These are phyloP conservation scores for Vesta saturnalis DNA, from an alignment of 2,888 invertebrate species.

Conservation along the genomic window DNA sequence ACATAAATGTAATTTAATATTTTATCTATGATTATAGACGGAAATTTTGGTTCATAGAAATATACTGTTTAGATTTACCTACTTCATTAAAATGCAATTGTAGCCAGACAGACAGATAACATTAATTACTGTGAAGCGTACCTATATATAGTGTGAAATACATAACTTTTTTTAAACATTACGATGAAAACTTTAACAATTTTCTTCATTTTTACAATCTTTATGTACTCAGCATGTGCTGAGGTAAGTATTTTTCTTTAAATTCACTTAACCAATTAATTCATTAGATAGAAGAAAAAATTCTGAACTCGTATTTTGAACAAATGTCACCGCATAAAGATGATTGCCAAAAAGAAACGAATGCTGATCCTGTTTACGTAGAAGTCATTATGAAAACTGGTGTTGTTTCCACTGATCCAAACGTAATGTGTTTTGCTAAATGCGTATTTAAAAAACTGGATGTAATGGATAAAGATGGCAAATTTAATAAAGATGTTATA, in stretches of 20 bases:
- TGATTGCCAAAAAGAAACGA: not conserved
- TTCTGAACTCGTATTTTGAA: not conserved
- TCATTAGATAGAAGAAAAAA: not conserved
- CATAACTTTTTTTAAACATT: not conserved
- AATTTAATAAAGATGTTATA: not conserved
- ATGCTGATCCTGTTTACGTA: not conserved
- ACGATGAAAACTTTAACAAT: not conserved
- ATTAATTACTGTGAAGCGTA: not conserved
- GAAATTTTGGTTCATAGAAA: not conserved
- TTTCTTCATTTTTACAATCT: not conserved
- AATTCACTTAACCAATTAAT: not conserved
- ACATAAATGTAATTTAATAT: too few relatives aligned
- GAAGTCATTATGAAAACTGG: conserved; percentile 9
- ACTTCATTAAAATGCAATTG: not conserved
- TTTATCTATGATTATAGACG: too few relatives aligned
- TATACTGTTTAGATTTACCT: too few relatives aligned
- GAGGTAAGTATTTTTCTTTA: not conserved
- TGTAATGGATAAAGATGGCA: conserved; percentile 3
- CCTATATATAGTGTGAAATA: not conserved
- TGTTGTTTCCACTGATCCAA: not conserved
- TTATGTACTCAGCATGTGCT: not conserved
- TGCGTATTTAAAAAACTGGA: not conserved
- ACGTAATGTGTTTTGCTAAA: conserved; percentile 8
- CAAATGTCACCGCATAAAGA: conserved; percentile 1
- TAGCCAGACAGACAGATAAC: not conserved